Evolutionary conservation across 53 echinoderm and acorn worm genomes (phyloP).

Genomic region (Paracentrotus lividus): DNA sequence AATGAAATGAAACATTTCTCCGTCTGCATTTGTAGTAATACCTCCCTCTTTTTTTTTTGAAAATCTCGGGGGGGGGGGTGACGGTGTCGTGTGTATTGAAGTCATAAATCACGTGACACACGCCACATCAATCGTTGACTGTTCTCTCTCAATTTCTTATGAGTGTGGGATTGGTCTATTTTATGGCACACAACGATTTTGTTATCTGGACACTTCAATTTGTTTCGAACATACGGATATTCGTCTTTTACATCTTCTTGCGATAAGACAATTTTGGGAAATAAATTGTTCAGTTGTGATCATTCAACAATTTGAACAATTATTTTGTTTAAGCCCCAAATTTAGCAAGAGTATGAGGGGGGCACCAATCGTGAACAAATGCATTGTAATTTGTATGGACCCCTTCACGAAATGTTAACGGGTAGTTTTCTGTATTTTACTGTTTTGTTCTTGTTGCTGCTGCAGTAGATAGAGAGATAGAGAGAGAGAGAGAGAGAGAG

Average conservation of each 20-base stretch:
- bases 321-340: too few relatives aligned
- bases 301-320: too few relatives aligned
- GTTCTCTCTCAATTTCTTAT: background rate
- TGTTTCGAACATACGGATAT: background rate
- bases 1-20: constrained; percentile 30
- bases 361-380: too few relatives aligned
- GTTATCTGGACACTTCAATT: background rate
- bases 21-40: constrained; percentile 39
- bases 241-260: background rate
- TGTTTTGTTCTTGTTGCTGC: too few relatives aligned
- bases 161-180: background rate
- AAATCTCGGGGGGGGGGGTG: background rate
- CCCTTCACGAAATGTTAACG: too few relatives aligned
- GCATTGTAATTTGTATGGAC: too few relatives aligned
- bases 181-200: background rate
- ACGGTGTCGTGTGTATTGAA: background rate
- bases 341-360: too few relatives aligned
- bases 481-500: too few relatives aligned
- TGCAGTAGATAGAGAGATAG: too few relatives aligned
- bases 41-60: constrained; percentile 7
- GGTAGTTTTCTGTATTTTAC: too few relatives aligned
- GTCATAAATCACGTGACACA: constrained; percentile 33
- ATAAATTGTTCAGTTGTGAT: too few relatives aligned
- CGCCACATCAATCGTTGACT: background rate
- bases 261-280: too few relatives aligned